Evolutionary conservation across 2,797 vertebrate species (phyloP), one percentile per base, ranked within the genome.

Genomic region (Picus viridis): DNA sequence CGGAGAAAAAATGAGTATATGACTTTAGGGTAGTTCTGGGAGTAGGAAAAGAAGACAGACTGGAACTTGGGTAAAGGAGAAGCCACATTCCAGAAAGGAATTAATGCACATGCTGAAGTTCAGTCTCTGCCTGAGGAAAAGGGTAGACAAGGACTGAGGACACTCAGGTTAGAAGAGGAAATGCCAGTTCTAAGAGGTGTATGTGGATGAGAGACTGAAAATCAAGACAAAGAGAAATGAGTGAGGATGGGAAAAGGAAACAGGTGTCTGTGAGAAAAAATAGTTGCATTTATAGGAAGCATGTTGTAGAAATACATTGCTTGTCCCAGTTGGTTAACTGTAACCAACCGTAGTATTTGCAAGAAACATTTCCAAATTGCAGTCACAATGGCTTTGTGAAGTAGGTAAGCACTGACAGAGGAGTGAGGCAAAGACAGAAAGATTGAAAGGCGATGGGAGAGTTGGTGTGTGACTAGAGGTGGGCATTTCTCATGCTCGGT

Each of bases 181-280:
- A 75, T 85, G 23, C 39, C 58, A 84, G 23, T 74, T 89, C 68
- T 84, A 29, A 86, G 62, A 84, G n/a, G 8, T 0, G 0, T 19
- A 5, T 18, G 19, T 84, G 34, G 87, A 95, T 69, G 19, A 30
- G 10, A 47, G 43, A 76, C 27, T 56, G 56, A 88, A 89, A 87
- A 90, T 58, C 67, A 80, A 86, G 79, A 88, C 13, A n/a, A 70
- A 59, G n/a, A 81, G 7, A 90, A 87, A 85, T 68, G 79, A 89
- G 61, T 69, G 82, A 91, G 16, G n/a, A 84, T 92, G 92, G 87
- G 92, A 95, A 95, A 86, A 93, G 90, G 91, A 94, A 96, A 88
- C 95, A 95, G 90, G 77, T 95, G 93, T 74, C 82, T 67, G 64
- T 59, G 88, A 93, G 58, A 41, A 91, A 92, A 95, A 94, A 79